A percentile compares a stretch with the other conserved stretches of the same genome.
phyloP scores from a whole-genome alignment of 2,797 vertebrate genomes.

The Champsocephalus gunnari region DNA sequence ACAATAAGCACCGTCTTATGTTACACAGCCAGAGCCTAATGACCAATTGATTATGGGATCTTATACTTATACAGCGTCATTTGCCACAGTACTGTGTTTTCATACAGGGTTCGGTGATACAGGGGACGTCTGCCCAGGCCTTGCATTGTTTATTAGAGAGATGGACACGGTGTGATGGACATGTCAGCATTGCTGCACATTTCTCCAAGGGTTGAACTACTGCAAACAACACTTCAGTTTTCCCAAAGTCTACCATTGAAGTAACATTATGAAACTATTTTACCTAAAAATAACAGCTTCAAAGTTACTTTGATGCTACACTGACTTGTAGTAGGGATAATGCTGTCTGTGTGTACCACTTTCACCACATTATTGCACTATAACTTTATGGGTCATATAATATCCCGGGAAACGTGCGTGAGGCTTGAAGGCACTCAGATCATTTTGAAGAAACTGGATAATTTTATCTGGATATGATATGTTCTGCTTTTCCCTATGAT shows the following conservation, averaged over 20 bases:
- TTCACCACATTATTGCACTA: too few relatives aligned
- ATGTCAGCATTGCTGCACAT: constrained; percentile 1
- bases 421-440: too few relatives aligned
- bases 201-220: not conserved
- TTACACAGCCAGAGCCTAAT: not conserved
- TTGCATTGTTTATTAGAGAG: not conserved
- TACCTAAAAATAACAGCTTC: too few relatives aligned
- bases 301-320: too few relatives aligned
- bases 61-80: not conserved
- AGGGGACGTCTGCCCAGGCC: not conserved
- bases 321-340: too few relatives aligned
- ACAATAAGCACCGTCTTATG: not conserved
- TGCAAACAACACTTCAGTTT: constrained; percentile 1
- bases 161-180: not conserved
- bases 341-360: too few relatives aligned
- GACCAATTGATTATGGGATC: not conserved
- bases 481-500: too few relatives aligned
- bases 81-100: not conserved
- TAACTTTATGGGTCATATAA: too few relatives aligned
- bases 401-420: too few relatives aligned
- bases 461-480: too few relatives aligned
- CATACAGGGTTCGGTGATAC: not conserved
- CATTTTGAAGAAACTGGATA: too few relatives aligned
- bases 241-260: not conserved
- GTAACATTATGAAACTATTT: too few relatives aligned